Conservation (phyloP, 2,797 vertebrate species). For the Distichodus sexfasciatus region DNA sequence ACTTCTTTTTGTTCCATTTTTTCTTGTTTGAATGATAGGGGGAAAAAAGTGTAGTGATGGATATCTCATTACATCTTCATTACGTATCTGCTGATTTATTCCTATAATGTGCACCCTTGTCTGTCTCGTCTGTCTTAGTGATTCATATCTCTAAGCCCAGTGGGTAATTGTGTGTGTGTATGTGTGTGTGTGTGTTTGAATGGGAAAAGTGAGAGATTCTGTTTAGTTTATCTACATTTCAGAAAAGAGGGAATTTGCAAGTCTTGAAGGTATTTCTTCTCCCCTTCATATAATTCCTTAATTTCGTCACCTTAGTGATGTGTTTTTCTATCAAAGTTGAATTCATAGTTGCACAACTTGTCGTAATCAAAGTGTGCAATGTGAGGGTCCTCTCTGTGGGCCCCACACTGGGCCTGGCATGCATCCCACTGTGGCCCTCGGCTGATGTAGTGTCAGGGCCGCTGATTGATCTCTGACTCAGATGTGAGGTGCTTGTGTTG, state of each 20-base stretch:
- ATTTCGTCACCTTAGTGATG: not conserved
- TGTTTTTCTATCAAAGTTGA: slow-evolving; percentile 8
- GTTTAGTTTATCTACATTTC: not conserved
- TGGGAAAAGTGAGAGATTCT: too few species aligned
- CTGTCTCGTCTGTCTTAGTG: slow-evolving; percentile 19
- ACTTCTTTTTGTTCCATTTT: slow-evolving; percentile 24
- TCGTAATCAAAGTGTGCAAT: slow-evolving; percentile 31
- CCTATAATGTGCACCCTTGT: not conserved
- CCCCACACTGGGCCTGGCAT: not conserved
- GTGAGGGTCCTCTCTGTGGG: not conserved
- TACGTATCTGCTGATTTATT: slow-evolving; percentile 33
- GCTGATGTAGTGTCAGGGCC: slow-evolving; percentile 18
- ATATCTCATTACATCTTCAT: slow-evolving; percentile 51
- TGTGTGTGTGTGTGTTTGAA: slow-evolving; percentile 11
- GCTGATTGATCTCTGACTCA: slow-evolving; percentile 27
- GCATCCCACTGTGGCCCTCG: slow-evolving; percentile 10
- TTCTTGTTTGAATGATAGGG: slow-evolving; percentile 28
- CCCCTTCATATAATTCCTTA: not conserved
- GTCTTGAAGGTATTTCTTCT: not conserved
- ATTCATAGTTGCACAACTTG: slow-evolving; percentile 11
- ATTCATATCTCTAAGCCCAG: slow-evolving; percentile 38
- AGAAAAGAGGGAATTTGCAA: not conserved
- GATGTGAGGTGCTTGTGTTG: slow-evolving; percentile 28
- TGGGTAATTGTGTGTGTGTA: slow-evolving; percentile 11
- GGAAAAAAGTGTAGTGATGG: slow-evolving; percentile 30